A percentile compares a stretch with the other conserved stretches of the same genome.
Evolutionary conservation across 2,888 invertebrate species (phyloP).

Genomic region (Pristionchus arcanus): DNA sequence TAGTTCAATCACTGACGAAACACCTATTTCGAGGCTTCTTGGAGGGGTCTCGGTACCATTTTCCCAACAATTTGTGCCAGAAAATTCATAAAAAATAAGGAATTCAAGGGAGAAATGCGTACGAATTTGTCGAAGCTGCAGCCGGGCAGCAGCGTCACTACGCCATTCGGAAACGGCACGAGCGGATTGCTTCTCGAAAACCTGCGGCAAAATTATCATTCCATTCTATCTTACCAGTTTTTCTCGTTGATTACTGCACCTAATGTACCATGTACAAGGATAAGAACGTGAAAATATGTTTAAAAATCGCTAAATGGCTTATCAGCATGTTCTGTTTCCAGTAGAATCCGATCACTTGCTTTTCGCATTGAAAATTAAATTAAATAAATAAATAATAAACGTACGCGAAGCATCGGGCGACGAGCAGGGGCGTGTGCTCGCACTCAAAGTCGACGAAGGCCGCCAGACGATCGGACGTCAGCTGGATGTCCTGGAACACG

Average conservation of each 20-base stretch:
- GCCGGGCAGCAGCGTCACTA: not conserved
- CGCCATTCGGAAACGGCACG: not conserved
- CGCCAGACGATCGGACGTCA: not conserved
- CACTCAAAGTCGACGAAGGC: constrained; percentile 42
- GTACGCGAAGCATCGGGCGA: constrained; percentile 2
- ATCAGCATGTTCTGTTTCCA: too few relatives aligned
- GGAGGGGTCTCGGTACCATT: not conserved
- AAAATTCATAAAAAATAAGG: not conserved
- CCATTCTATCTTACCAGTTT: too few relatives aligned
- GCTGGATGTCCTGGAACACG: not conserved
- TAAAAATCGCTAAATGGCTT: too few relatives aligned
- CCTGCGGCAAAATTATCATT: not conserved
- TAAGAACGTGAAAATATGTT: too few relatives aligned
- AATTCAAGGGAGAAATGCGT: not conserved
- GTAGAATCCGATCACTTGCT: too few relatives aligned
- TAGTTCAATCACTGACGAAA: too few relatives aligned
- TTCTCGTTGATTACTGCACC: too few relatives aligned
- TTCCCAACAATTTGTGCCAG: not conserved
- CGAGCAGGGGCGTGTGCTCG: not conserved
- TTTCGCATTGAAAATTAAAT: not conserved
- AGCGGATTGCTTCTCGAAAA: not conserved
- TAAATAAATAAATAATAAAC: not conserved
- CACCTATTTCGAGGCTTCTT: not conserved
- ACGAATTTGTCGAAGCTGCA: not conserved
- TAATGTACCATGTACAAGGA: too few relatives aligned